Base-by-base conservation (phyloP, 2,113 vertebrate species). In the Loxodonta africana region DNA sequence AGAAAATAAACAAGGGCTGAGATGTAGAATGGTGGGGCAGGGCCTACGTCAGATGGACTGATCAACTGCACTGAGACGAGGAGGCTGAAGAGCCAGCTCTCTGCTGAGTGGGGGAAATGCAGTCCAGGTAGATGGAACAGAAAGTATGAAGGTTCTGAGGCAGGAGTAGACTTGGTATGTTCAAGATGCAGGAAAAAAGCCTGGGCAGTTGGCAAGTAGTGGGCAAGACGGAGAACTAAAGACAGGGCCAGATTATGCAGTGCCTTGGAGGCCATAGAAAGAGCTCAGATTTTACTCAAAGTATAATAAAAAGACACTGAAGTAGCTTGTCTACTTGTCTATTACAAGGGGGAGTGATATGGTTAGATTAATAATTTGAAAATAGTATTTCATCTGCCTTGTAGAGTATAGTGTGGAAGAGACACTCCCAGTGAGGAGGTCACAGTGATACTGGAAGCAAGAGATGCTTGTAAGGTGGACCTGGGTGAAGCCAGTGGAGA, bases 101-200 rank as follows among this genome's bases (percentile, higher is more conserved):
- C 73, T 20, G 25, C 85, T 8, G 17, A 44, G 9, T 4, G 8
- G 3, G 44, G 37, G 46, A 51, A 74, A 73, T 57, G 44, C 33
- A 46, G 23, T 33, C 20, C 37, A 84, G 23, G 17, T 26, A 28
- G 44, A 84, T 71, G 73, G 20, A 65, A 21, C 4, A 4, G 14
- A 8, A 0, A 0, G 0, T 1, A n/a, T 33, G 18, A 60, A 74
- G 84, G 48, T 25, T 3, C 21, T 57, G 57, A 33, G 25, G 17
- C 41, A 82, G 14, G 26, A 51, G 18, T 1, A 0, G 10, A 8
- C 8, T 18, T 69, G 71, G 25, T 9, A 7, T 18, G 1, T 51
- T 82, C 25, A 23, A 8, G 15, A 4, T 78, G 23, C 0, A 18
- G 33, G 57, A 23, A 0, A n/a, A 67, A 60, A 83, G 23, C 60